Evolutionary conservation across 1,140 invertebrate genomes (phyloP).

Genomic region (Trichoplusia ni): DNA sequence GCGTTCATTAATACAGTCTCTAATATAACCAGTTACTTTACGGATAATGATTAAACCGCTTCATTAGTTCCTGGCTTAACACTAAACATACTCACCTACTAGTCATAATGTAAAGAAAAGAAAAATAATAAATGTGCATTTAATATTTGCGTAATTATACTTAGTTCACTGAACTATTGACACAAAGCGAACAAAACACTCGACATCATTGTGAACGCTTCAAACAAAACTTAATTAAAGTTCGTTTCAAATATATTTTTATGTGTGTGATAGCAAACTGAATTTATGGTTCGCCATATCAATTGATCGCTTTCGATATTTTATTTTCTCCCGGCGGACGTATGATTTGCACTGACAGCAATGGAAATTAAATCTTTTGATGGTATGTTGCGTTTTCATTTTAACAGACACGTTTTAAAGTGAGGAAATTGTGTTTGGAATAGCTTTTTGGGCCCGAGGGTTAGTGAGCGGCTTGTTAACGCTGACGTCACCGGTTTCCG

Average conservation of each 20-base stretch:
- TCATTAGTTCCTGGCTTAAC: too few species aligned
- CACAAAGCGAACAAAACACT: background rate
- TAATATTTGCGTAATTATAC: too few species aligned
- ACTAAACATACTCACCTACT: too few species aligned
- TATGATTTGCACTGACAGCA: conserved; percentile 20
- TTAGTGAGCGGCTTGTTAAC: too few species aligned
- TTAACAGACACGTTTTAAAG: conserved; percentile 9
- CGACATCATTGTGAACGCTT: background rate
- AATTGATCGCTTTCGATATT: conserved; percentile 11
- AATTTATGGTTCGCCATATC: conserved; percentile 8
- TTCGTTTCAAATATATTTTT: background rate
- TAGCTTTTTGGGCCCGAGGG: too few species aligned
- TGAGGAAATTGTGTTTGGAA: conserved; percentile 13
- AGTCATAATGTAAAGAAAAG: too few species aligned
- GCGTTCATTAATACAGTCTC: too few species aligned
- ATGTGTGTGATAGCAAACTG: background rate
- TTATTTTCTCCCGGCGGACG: background rate
- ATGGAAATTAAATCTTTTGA: conserved; percentile 27
- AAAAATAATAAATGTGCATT: too few species aligned
- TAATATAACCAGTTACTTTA: too few species aligned
- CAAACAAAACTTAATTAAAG: conserved; percentile 5
- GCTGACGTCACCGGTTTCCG: too few species aligned
- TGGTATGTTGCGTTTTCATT: conserved; percentile 20
- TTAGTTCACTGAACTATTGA: too few species aligned
- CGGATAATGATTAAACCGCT: too few species aligned